Evolutionary conservation across 2,888 invertebrate genomes (phyloP).

Genomic region (Xestia rhomboidea): DNA sequence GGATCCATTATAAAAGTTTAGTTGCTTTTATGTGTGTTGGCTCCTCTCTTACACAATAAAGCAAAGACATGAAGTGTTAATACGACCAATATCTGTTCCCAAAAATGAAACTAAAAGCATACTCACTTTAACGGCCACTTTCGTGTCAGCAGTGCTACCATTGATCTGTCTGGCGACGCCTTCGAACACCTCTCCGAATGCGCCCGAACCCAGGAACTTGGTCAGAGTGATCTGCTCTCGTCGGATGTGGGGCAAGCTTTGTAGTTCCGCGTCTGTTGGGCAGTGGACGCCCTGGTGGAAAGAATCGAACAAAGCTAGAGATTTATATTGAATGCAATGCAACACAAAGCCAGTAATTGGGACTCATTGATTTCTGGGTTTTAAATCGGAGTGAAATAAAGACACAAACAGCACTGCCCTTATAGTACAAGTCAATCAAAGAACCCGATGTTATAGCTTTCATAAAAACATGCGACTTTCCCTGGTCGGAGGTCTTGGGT

Average conservation of each 20-base stretch:
- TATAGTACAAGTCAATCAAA: not conserved
- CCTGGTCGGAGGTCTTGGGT: not conserved
- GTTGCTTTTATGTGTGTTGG: not conserved
- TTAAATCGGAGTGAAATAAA: not conserved
- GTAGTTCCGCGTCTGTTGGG: constrained; percentile 94
- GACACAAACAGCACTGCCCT: not conserved
- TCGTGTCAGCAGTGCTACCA: constrained; percentile 91
- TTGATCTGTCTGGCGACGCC: constrained; percentile 94
- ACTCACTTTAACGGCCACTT: constrained; percentile 97
- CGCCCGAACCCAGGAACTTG: constrained; percentile 98
- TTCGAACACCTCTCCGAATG: constrained; percentile 99
- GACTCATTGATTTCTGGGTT: not conserved
- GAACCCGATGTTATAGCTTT: not conserved
- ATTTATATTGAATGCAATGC: not conserved
- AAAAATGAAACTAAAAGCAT: no score
- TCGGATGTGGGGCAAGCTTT: constrained; percentile 95
- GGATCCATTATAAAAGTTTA: not conserved
- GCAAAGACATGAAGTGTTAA: no score
- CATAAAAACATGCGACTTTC: not conserved
- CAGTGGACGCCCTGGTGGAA: constrained; percentile 81
- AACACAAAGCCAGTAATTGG: not conserved
- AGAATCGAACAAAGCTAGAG: not conserved
- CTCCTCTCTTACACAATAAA: not conserved
- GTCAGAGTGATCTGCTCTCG: constrained; percentile 96
- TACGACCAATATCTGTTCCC: no score